These are phyloP conservation scores for Cataglyphis albicans DNA, from an alignment of 2,888 invertebrate species.

Conservation along the genomic window DNA sequence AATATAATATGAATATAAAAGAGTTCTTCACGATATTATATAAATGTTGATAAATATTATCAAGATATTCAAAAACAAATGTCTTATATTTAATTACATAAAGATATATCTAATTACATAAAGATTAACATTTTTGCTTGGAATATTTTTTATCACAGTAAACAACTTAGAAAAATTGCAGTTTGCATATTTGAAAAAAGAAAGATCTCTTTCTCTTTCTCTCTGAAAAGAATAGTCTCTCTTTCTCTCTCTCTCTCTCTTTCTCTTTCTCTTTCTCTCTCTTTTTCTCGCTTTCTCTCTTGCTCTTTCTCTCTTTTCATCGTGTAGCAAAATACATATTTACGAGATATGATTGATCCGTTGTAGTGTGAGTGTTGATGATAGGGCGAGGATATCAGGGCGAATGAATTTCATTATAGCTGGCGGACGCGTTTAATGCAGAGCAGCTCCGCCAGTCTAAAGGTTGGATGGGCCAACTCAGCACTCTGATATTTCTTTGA, in stretches of 20 bases:
- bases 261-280: background rate
- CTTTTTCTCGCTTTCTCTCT: background rate
- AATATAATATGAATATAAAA: slow-evolving; percentile 7
- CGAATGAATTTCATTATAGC: slow-evolving; percentile 74
- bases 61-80: background rate
- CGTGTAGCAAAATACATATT: slow-evolving; percentile 12
- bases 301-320: background rate
- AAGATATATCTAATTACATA: background rate
- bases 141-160: background rate
- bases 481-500: slow-evolving; percentile 83
- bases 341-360: slow-evolving; percentile 24
- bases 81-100: background rate
- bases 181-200: background rate
- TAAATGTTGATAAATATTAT: background rate
- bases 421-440: slow-evolving; percentile 68
- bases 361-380: slow-evolving; percentile 34
- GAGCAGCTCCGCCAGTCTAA: slow-evolving; percentile 61
- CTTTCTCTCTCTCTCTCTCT: too few relatives aligned
- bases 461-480: slow-evolving; percentile 77
- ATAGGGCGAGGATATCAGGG: slow-evolving; percentile 22
- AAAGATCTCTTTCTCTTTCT: background rate
- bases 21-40: background rate
- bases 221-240: too few relatives aligned
- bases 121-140: background rate
- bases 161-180: background rate